Base-by-base conservation (phyloP, 1,140 invertebrate genomes). In the Microplitis mediator region DNA sequence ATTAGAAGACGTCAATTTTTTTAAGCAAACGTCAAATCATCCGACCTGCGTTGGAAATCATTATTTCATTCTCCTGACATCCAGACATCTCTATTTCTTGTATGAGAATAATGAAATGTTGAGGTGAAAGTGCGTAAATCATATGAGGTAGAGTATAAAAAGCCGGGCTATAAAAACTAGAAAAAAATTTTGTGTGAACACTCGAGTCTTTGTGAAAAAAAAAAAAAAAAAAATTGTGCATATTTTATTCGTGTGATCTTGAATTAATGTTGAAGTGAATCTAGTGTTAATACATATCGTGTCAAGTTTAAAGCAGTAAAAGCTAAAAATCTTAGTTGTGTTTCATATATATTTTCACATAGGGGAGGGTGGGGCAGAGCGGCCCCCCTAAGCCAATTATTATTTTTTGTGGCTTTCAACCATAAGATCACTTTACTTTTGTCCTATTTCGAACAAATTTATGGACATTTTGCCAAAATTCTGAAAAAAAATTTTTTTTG, bases 121-220 rank as follows among this genome's bases (percentile, higher is more conserved):
- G 35, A 72, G 60, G 68, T 69, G 66, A 72, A 76, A 78, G 76
- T 63, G 78, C 76, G 74, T 78, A 79, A 79, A 79, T 79, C 75
- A 75, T 68, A 72, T 58, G 23, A 23, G 23, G 23, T 67, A 11
- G 73, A 74, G 75, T 76, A 70, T 77, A 75, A 75, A 75, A 78
- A 58, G 14, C 65, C 65, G 6, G 35, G 65, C 52, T 36, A 34
- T 68, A 68, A 56, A 68, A 61, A 23, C 51, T 54, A 56, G 54
- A 51, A 54, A 45, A 45, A 54, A 58, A 58, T 16, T 32, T 23
- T 6, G 52, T 14, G 54, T 13, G 32, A 31, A 67, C 34, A 23
- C 34, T 8, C 9, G 5, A 58, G 14, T 69, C 16, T n/a, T 60
- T 23, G 3, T 23, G 0, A n/a, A 31, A 61, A 61, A 71, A 45